Percentiles rank a stretch among this genome's conserved stretches.
These are phyloP conservation scores for Habropoda laboriosa DNA, from an alignment of 1,140 invertebrate genomes.

Conservation along the genomic window DNA sequence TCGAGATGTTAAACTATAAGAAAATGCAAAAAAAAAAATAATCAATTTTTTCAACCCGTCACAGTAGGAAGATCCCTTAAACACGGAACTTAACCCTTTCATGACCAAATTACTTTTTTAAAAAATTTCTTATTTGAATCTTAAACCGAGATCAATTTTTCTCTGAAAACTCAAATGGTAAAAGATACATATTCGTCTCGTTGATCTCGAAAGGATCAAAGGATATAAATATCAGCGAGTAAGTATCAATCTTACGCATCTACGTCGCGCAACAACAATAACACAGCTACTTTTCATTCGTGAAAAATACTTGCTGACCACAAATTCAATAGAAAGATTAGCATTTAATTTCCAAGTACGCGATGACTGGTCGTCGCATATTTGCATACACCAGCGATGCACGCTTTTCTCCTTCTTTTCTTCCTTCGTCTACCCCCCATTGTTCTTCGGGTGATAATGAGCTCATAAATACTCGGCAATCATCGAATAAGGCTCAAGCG, in stretches of 20 bases:
- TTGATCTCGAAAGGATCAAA: not conserved
- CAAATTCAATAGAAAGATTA: constrained; percentile 5
- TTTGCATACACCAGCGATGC: not conserved
- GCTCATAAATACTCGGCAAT: constrained; percentile 57
- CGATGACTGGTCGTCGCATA: not conserved
- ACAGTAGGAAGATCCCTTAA: too few species aligned
- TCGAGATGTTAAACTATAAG: too few species aligned
- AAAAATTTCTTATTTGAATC: too few species aligned
- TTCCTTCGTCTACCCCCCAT: not conserved
- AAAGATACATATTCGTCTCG: too few species aligned
- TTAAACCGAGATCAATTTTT: too few species aligned
- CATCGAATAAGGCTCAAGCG: constrained; percentile 44
- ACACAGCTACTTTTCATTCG: not conserved
- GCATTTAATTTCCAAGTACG: constrained; percentile 6
- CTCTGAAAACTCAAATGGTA: too few species aligned
- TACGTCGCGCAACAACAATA: not conserved
- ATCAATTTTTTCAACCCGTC: too few species aligned
- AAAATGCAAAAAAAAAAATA: too few species aligned
- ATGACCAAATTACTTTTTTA: too few species aligned
- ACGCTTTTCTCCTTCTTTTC: not conserved
- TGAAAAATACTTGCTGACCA: not conserved
- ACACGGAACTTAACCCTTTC: too few species aligned
- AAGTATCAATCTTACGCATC: too few species aligned
- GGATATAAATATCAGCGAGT: not conserved
- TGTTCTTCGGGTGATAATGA: constrained; percentile 53